phyloP scores from a whole-genome alignment of 92 coral and sea anemone species.

The Nematostella vectensis region DNA sequence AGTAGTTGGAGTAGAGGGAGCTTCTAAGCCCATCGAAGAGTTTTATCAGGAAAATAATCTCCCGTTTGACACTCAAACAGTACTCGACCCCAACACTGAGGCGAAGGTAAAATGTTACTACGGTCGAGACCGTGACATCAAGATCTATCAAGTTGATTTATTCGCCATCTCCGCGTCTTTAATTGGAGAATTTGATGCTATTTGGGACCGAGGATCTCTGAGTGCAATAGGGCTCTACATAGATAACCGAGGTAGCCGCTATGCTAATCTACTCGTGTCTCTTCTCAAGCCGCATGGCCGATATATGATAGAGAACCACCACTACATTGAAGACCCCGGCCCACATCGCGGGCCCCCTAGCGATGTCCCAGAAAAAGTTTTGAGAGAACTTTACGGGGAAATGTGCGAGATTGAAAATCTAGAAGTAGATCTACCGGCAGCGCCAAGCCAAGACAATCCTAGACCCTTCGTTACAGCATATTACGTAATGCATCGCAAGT shows the following conservation, averaged over 20 bases:
- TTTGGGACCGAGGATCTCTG: constrained; percentile 66
- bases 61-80: constrained; percentile 21
- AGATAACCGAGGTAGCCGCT: constrained; percentile 34
- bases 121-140: constrained; percentile 36
- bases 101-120: constrained; percentile 17
- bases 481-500: constrained; percentile 1
- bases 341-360: constrained; percentile 16
- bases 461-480: not conserved
- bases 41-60: constrained; percentile 55
- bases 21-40: constrained; percentile 26
- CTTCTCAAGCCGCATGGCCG: constrained; percentile 43
- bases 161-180: constrained; percentile 16
- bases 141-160: constrained; percentile 38
- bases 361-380: constrained; percentile 8
- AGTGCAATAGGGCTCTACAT: constrained; percentile 38
- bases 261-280: constrained; percentile 31
- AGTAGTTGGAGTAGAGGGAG: constrained; percentile 61
- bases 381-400: constrained; percentile 13
- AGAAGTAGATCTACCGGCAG: constrained; percentile 10
- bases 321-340: constrained; percentile 39
- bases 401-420: constrained; percentile 11
- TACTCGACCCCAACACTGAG: not conserved
- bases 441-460: not conserved
- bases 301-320: constrained; percentile 44
- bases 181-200: constrained; percentile 47